phyloP scores from a whole-genome alignment of 2,797 vertebrate genomes.

The Melanogrammus aeglefinus region DNA sequence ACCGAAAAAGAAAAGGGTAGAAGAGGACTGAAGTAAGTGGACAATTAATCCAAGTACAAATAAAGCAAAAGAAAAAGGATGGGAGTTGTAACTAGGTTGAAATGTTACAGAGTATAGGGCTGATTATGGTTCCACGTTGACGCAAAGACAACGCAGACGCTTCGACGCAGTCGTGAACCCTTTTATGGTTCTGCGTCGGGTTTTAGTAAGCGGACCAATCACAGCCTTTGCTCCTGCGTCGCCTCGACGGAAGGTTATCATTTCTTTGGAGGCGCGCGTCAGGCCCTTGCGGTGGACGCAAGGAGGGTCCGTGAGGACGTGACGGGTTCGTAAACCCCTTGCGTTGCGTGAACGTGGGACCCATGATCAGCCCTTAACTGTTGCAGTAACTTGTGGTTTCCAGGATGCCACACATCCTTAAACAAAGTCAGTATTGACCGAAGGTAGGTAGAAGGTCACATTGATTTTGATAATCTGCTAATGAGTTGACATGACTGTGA shows the following conservation, averaged over 20 bases:
- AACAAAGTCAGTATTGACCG: neutral
- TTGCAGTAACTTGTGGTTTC: neutral
- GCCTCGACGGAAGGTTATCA: too few species aligned
- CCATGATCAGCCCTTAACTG: neutral
- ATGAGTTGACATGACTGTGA: neutral
- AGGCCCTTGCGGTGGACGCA: too few species aligned
- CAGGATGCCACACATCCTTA: neutral
- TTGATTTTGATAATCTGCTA: neutral
- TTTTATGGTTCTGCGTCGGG: too few species aligned
- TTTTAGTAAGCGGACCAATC: too few species aligned
- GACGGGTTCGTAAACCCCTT: too few species aligned
- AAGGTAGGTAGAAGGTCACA: neutral
- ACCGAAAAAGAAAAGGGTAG: neutral
- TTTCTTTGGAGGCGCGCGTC: too few species aligned
- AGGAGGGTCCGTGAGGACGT: too few species aligned
- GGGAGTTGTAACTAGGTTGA: neutral
- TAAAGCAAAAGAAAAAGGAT: neutral
- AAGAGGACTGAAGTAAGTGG: neutral
- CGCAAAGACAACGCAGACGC: too few species aligned
- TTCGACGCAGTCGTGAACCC: too few species aligned
- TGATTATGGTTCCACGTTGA: too few species aligned
- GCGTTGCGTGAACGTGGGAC: too few species aligned
- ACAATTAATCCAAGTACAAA: neutral
- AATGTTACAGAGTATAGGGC: neutral
- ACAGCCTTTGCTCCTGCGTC: too few species aligned